Base-by-base conservation (phyloP, 64 coral and sea anemone species). In the Dendronephthya gigantea region DNA sequence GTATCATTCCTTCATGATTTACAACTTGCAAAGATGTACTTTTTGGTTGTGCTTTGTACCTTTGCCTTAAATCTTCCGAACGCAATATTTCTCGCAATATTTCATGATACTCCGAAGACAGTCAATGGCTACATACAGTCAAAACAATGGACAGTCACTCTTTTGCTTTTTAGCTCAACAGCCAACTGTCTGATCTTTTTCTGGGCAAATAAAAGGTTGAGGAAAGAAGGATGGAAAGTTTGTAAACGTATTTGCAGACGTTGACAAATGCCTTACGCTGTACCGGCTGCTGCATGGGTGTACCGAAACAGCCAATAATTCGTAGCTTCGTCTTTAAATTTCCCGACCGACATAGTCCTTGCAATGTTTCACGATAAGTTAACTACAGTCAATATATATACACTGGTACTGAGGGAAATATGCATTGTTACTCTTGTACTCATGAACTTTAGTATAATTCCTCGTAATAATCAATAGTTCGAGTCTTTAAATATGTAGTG, bases 21-120 rank as follows among this genome's bases (percentile, higher is more conserved):
- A 74, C n/a, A 30, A 30, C 68, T 74, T 17, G 68, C 68, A 74
- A 74, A 74, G 32, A 74, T 74, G 68, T 74, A 74, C 30, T 74
- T 74, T 11, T 2, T 74, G 32, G 68, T 74, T 13, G 68, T 74
- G 32, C 30, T 13, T 74, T 19, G n/a, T 30, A 19, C 1, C 32
- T 4, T 74, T 8, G n/a, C 30, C 13, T 27, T 74, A 1, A 74
- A 74, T 74, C 30, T 74, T 11, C 68, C 68, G 32, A 74, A 74
- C 32, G 68, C 68, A 13, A 35, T 74, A 2, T 11, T 74, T 35
- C 68, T 74, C 12, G 13, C 68, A 27, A 13, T 74, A 28, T 79
- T 35, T 35, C 72, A 12, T 28, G 72, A 34, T 15, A 79, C 9
- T 14, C 30, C 10, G 4, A 79, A 12, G 2, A 34, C 30, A 19